Evolutionary conservation across 2,797 vertebrate species (phyloP), one percentile per base, ranked within the genome.

Genomic region (Chaetodon trifasciatus): DNA sequence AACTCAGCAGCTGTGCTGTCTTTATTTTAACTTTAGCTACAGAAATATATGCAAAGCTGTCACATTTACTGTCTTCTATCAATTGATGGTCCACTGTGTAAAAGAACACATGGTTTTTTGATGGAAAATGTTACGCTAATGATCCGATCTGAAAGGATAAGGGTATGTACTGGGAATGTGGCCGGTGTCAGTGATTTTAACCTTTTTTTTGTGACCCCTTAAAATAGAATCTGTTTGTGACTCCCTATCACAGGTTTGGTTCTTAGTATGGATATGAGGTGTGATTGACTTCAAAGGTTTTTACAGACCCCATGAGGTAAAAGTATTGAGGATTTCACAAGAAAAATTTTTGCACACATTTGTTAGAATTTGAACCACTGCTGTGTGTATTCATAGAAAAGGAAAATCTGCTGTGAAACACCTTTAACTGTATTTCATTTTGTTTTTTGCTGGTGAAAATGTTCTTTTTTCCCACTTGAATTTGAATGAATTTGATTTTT

Each of bases 1-100:
- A 71, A 77, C 52, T 78, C 53, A 62, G 7, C 42, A 10, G 32
- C 73, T 82, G 50, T 44, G 24, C 32, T 58, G 49, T 56, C 63
- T 69, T 50, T 74, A 32, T 56, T 62, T 50, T 65, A 8, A 69
- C 24, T 70, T 52, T 24, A 66, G 49, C 39, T 50, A 28, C 32
- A 37, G 19, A 70, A 21, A 35, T 66, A 19, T 52, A 21, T 58
- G 5, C 32, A 37, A 69, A 21, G 32, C 58, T 21, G 50, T 65
- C 3, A 32, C 13, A 10, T 63, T 52, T 39, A 37, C 24, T 23
- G 32, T 46, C 23, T 42, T n/a, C 19, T 60, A 46, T 50, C 56
- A 40, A 35, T 24, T 19, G 5, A 63, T 16, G 23, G 42, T 28
- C 28, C 2, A 11, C 8, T 19, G 10, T 37, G 68, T 50, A 53